Conservation (phyloP, 2,888 invertebrate genomes). For the Diaphora mendica region DNA sequence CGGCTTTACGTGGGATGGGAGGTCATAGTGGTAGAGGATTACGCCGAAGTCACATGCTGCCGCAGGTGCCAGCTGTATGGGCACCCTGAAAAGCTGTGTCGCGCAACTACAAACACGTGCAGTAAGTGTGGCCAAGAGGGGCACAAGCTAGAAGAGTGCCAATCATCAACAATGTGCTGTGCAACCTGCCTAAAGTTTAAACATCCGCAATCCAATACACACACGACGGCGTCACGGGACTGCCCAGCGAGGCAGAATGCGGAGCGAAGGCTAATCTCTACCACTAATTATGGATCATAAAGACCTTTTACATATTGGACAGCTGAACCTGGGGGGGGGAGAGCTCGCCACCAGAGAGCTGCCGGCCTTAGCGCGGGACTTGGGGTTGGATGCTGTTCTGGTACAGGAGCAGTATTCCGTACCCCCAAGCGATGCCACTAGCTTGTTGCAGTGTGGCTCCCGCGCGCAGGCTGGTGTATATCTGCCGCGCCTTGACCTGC, state of each 20-base stretch:
- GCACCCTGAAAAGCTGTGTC: conserved; percentile 54
- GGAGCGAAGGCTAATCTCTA: conserved; percentile 2
- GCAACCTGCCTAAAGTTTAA: conserved; percentile 45
- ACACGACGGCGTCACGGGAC: conserved; percentile 27
- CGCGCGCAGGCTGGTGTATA: conserved; percentile 38
- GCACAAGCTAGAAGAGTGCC: conserved; percentile 22
- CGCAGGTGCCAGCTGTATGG: conserved; percentile 56
- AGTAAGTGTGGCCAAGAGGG: conserved; percentile 38
- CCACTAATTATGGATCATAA: conserved; percentile 25
- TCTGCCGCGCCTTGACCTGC: background rate
- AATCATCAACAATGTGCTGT: background rate
- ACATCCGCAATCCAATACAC: conserved; percentile 6
- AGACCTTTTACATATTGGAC: background rate
- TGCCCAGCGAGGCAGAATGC: conserved; percentile 26
- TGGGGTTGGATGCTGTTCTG: conserved; percentile 37
- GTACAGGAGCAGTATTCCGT: conserved; percentile 47
- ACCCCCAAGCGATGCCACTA: background rate
- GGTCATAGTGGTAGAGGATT: conserved; percentile 18
- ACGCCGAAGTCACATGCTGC: conserved; percentile 42
- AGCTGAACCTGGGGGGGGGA: conserved; percentile 38
- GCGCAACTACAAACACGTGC: conserved; percentile 25
- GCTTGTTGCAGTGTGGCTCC: conserved; percentile 8
- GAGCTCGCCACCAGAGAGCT: conserved; percentile 38
- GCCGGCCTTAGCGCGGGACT: conserved; percentile 24
- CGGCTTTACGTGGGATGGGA: conserved; percentile 42